Percentiles rank a stretch among this genome's conserved stretches.
phyloP scores from a whole-genome alignment of 2,888 invertebrate genomes.

The Neoitamus cyanurus region DNA sequence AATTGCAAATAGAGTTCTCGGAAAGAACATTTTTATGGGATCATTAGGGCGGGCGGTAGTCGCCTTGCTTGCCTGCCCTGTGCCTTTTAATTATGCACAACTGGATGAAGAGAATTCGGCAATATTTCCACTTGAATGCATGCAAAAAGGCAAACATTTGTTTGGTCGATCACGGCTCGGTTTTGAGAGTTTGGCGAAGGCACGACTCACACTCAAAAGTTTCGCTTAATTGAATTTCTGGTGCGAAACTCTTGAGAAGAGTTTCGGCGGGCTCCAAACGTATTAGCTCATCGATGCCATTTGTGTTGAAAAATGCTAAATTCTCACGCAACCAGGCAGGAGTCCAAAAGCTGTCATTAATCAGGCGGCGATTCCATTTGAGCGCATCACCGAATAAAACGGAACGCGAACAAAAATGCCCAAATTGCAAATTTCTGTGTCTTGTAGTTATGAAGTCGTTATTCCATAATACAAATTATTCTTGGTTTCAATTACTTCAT shows the following conservation, averaged over 20 bases:
- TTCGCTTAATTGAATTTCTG: not conserved
- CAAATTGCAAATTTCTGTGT: too few relatives aligned
- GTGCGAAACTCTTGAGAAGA: not conserved
- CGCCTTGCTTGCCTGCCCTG: not conserved
- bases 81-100: constrained; percentile 18
- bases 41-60: not conserved
- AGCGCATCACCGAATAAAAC: not conserved
- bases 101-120: not conserved
- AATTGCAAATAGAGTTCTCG: constrained; percentile 5
- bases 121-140: not conserved
- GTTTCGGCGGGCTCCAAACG: not conserved
- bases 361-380: not conserved
- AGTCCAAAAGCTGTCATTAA: not conserved
- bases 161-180: not conserved
- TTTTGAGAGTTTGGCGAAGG: not conserved
- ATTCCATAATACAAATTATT: too few relatives aligned
- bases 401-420: too few relatives aligned
- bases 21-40: not conserved
- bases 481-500: too few relatives aligned
- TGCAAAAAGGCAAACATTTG: not conserved
- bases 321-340: not conserved
- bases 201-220: not conserved
- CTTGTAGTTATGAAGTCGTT: too few relatives aligned
- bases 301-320: not conserved
- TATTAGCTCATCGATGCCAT: not conserved